Conservation (phyloP, 2,888 invertebrate genomes). For the Rhingia campestris region DNA sequence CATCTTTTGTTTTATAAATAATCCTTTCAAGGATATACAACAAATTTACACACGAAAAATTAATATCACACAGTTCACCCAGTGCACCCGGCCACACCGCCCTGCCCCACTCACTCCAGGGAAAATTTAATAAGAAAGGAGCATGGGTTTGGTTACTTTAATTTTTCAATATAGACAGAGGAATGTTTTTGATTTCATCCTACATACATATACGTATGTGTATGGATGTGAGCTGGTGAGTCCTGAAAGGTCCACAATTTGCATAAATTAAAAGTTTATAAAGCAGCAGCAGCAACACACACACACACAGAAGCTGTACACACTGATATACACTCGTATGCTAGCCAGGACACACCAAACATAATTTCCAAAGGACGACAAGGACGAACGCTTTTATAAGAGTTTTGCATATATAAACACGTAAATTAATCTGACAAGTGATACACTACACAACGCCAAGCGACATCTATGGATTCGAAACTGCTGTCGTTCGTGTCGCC, state of each 20-base stretch:
- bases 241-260: constrained; percentile 79
- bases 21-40: constrained; percentile 64
- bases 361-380: constrained; percentile 74
- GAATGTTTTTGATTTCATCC: constrained; percentile 65
- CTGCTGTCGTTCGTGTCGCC: constrained; percentile 58
- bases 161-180: constrained; percentile 66
- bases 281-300: constrained; percentile 68
- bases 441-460: constrained; percentile 77
- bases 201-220: constrained; percentile 1
- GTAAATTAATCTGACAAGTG: constrained; percentile 83
- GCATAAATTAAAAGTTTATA: constrained; percentile 81
- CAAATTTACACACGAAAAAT: constrained; percentile 71
- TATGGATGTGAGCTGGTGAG: constrained; percentile 30
- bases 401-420: constrained; percentile 79
- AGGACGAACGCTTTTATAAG: constrained; percentile 75
- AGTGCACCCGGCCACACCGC: neutral
- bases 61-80: constrained; percentile 37
- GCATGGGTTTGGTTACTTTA: constrained; percentile 57
- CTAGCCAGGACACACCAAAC: constrained; percentile 61
- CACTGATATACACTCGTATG: constrained; percentile 29
- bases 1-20: constrained; percentile 71
- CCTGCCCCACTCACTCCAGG: neutral
- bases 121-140: constrained; percentile 64
- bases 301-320: constrained; percentile 39
- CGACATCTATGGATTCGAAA: constrained; percentile 69